phyloP scores from a whole-genome alignment of 2,797 vertebrate species.

The Nyctibius grandis region DNA sequence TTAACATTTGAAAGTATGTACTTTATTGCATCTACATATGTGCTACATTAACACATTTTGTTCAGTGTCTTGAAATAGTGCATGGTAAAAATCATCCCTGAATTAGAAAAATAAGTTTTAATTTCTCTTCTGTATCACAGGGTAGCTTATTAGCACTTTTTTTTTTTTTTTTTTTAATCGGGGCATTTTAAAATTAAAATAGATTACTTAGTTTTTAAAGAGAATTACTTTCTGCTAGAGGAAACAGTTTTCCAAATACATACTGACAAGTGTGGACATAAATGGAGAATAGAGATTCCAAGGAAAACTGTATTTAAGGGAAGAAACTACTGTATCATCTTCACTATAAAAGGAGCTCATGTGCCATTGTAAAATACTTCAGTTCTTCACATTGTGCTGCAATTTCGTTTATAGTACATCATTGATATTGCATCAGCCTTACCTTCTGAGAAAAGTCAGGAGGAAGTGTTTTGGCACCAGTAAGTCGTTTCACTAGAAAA shows the following conservation, averaged over 20 bases:
- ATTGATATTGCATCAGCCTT: conserved; percentile 35
- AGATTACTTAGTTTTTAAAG: background rate
- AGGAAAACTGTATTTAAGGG: background rate
- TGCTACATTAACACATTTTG: background rate
- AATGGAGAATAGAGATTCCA: background rate
- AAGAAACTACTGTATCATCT: background rate
- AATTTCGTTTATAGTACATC: background rate
- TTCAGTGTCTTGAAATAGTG: background rate
- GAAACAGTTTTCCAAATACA: background rate
- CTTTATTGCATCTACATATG: background rate
- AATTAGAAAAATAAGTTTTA: background rate
- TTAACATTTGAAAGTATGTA: background rate
- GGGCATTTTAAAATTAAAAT: background rate
- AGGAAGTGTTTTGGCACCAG: conserved; percentile 98
- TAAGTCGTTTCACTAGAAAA: conserved; percentile 97
- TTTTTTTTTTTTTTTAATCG: background rate
- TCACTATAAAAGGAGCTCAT: background rate
- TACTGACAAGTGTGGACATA: background rate
- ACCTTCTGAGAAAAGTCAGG: conserved; percentile 94
- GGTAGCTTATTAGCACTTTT: background rate
- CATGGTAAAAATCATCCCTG: background rate
- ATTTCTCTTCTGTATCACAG: background rate
- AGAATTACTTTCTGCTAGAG: background rate
- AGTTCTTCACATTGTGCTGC: background rate
- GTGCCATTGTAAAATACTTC: conserved; percentile 1